These are phyloP conservation scores for Germaria angustata DNA, from an alignment of 2,888 invertebrate species.

Conservation along the genomic window DNA sequence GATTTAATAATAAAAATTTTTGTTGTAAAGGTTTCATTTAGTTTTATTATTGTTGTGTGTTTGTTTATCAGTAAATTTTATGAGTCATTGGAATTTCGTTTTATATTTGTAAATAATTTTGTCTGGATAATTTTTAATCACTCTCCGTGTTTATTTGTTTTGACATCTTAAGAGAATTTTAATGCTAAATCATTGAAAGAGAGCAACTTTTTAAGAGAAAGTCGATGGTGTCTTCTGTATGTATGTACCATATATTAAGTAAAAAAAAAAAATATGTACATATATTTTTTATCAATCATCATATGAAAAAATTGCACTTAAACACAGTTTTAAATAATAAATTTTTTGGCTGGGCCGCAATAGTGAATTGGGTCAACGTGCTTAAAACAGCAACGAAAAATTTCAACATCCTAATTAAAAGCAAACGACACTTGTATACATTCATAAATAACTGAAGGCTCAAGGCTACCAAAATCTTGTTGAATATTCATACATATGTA, in stretches of 20 bases:
- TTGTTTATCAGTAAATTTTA: conserved; percentile 64
- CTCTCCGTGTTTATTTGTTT: background rate
- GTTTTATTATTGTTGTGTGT: conserved; percentile 13
- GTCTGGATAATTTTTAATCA: conserved; percentile 43
- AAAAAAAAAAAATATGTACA: no score
- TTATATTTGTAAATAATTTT: conserved; percentile 24
- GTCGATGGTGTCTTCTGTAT: background rate
- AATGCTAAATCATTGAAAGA: background rate
- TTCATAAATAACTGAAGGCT: no score
- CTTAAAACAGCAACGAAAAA: conserved; percentile 15
- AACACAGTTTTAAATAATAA: background rate
- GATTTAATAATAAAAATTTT: conserved; percentile 24
- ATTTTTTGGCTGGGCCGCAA: background rate
- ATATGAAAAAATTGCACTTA: background rate
- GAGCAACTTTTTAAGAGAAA: conserved; percentile 23
- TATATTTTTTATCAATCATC: background rate
- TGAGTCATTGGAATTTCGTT: conserved; percentile 56
- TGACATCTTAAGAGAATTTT: conserved; percentile 20
- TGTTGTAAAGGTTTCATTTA: conserved; percentile 24
- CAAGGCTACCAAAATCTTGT: no score
- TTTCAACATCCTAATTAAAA: conserved; percentile 46
- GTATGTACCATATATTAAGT: no score
- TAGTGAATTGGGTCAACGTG: conserved; percentile 42
- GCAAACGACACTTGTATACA: background rate
- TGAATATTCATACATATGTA: no score